phyloP scores from a whole-genome alignment of 2,113 vertebrate species.

The Sminthopsis crassicaudata region DNA sequence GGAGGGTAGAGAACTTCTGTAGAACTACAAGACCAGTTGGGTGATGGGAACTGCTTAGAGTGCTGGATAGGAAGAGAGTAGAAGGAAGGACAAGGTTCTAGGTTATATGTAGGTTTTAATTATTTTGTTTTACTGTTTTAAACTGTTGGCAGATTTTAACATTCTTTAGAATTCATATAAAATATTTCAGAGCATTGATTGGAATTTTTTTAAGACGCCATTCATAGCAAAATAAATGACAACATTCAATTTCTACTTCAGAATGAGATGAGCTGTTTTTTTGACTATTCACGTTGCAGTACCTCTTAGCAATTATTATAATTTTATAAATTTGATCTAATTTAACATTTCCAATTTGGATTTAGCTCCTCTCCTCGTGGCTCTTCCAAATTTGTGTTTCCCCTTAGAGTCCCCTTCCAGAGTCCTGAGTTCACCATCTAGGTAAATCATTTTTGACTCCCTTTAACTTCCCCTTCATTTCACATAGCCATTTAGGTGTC shows the following conservation, averaged over 20 bases:
- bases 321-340: neutral
- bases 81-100: neutral
- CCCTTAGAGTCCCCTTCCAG: neutral
- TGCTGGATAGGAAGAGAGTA: neutral
- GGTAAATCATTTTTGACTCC: neutral
- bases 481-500: neutral
- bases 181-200: neutral
- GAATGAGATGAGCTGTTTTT: neutral
- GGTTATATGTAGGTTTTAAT: neutral
- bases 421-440: neutral
- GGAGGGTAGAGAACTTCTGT: neutral
- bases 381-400: neutral
- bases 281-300: conserved; percentile 16
- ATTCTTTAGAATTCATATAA: neutral
- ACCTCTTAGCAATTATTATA: conserved; percentile 38
- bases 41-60: neutral
- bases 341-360: conserved; percentile 24
- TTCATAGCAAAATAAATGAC: neutral
- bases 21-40: neutral
- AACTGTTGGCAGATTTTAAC: neutral
- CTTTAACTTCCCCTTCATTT: neutral
- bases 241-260: neutral
- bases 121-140: neutral
- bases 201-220: neutral
- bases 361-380: neutral